Evolutionary conservation across 2,113 vertebrate species (phyloP), one percentile per base, ranked within the genome.

Genomic region (Passer montanus): DNA sequence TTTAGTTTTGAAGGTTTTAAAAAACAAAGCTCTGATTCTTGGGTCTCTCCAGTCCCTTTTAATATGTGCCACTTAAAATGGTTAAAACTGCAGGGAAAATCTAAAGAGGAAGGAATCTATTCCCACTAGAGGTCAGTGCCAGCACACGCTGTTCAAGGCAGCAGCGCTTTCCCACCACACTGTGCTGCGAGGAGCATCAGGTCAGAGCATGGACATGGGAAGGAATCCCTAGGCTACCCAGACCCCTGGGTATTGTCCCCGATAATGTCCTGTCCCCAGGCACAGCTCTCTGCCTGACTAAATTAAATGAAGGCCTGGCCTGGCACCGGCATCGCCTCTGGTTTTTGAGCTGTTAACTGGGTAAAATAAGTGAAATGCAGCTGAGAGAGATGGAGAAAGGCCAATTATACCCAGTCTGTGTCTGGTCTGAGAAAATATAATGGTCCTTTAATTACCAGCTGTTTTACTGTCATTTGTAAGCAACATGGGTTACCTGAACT

Each of bases 91-190:
- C 55, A 44, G 59, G 68, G 50, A 15, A 60, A 87, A 89, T 31
- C 22, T 4, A 4, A n/a, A 28, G 33, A 53, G 22, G 10, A 2
- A 24, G 31, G 26, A 39, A 24, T 35, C 15, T 72, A 0, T 53
- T 92, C 83, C 94, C 96, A 60, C 88, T 94, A 97, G 96, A 90
- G 90, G 96, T 93, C 96, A 92, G 88, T 92, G 92, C 84, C 58
- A 68, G 27, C 88, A 68, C 92, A 66, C 4, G 1, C 26, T 50
- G 17, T 64, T 76, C 19, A 33, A 70, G 37, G 43, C 33, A 75
- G 17, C 20, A 6, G 26, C 0, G 1, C 46, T 64, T 23, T 50
- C 44, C 44, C 22, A 23, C 35, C 59, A 10, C 52, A 1, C 9
- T n/a, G 41, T 0, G 2, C 30, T 58, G n/a, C 59, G 39, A 28